Evolutionary conservation across 2,113 vertebrate species (phyloP), one percentile per base, ranked within the genome.

Genomic region (Zosterops lateralis): DNA sequence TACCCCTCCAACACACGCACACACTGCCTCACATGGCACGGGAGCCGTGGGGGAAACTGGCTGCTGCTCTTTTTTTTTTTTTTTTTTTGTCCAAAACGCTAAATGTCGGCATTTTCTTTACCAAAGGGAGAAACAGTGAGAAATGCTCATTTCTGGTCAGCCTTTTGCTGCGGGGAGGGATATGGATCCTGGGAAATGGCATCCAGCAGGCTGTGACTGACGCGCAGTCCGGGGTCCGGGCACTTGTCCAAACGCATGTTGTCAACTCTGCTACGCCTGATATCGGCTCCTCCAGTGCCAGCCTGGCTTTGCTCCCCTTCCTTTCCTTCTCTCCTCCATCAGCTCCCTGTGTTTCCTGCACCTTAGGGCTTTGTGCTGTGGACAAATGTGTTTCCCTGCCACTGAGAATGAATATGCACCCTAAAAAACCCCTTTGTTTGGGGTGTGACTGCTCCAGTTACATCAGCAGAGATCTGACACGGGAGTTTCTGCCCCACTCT

Each of bases 131-230:
- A 90, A 95, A 85, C 20, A 75, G 83, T 32, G 47, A 95, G 91
- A 92, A 97, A 96, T 93, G 92, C 47, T 96, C 94, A 92, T 93
- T 96, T 97, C 92, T 88, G 82, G 68, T 81, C 91, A 94, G 74
- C 28, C 7, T 87, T 72, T 94, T 50, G 92, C 93, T 96, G 14
- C 32, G 2, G 95, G 95, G 90, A 93, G 56, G 79, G 91, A 93
- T 53, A 74, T 20, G 71, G 89, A 93, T 93, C 86, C 90, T 94
- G 92, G 95, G 88, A 96, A 96, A 95, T 92, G 88, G 84, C 86
- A 94, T 74, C 78, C 96, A 90, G 88, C 70, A 94, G 50, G 89
- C 91, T 86, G 85, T 92, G 94, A 95, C 50, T 89, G 94, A 96
- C 60, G 2, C 1, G 18, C 45, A 62, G 79, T 34, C 84, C 70